Conservation (phyloP, 2,113 vertebrate genomes). For the rat (Rattus norvegicus) region GRCr8 NC_086039.1:14084001-14084500, state of each 20-base stretch:
- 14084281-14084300: neutral
- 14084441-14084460: neutral
- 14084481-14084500: neutral
- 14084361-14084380: slow-evolving; percentile 13
- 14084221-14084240: neutral
- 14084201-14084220: neutral
- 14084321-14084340: neutral
- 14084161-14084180: neutral
- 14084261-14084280: neutral
- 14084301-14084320: neutral
- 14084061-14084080: neutral
- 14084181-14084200: neutral
- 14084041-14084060: neutral
- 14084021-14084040: neutral
- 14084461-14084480: neutral
- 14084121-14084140: neutral
- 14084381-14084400: neutral
- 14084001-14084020: neutral
- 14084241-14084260: neutral
- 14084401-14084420: neutral
- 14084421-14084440: neutral
- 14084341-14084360: neutral
- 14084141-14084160: neutral
- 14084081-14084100: neutral
- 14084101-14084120: neutral